These are phyloP conservation scores for Eupleurogrammus muticus DNA, from an alignment of 2,797 vertebrate species.

Conservation along the genomic window DNA sequence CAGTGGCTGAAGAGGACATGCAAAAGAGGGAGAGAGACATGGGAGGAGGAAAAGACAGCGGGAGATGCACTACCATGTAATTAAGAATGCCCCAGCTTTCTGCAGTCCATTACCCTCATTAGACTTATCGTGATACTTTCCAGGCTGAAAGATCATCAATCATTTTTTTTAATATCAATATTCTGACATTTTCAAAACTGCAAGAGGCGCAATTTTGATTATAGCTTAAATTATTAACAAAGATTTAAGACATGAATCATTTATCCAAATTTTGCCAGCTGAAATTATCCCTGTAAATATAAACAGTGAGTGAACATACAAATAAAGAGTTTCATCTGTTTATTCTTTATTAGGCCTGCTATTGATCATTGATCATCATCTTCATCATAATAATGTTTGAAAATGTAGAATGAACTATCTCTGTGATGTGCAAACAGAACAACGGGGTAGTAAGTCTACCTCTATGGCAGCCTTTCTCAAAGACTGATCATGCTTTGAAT, in stretches of 20 bases:
- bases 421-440: too few relatives aligned
- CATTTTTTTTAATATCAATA: background rate
- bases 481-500: too few relatives aligned
- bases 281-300: background rate
- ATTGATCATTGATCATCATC: too few relatives aligned
- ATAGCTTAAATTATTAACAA: conserved; percentile 17
- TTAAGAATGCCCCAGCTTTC: conserved; percentile 66
- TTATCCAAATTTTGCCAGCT: background rate
- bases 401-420: background rate
- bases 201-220: conserved; percentile 15
- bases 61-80: conserved; percentile 55
- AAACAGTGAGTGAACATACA: too few relatives aligned
- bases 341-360: background rate
- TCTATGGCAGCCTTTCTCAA: too few relatives aligned
- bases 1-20: conserved; percentile 40
- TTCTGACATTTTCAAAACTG: conserved; percentile 21
- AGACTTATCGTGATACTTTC: conserved; percentile 51
- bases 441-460: too few relatives aligned
- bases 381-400: background rate
- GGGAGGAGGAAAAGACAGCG: conserved; percentile 25
- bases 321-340: background rate
- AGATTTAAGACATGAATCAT: conserved; percentile 1
- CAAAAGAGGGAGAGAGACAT: conserved; percentile 26
- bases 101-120: conserved; percentile 63
- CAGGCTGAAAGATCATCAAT: background rate